Percentiles rank a stretch among this genome's conserved stretches.
phyloP scores from a whole-genome alignment of 2,113 vertebrate genomes.

The Anolis sagrei region DNA sequence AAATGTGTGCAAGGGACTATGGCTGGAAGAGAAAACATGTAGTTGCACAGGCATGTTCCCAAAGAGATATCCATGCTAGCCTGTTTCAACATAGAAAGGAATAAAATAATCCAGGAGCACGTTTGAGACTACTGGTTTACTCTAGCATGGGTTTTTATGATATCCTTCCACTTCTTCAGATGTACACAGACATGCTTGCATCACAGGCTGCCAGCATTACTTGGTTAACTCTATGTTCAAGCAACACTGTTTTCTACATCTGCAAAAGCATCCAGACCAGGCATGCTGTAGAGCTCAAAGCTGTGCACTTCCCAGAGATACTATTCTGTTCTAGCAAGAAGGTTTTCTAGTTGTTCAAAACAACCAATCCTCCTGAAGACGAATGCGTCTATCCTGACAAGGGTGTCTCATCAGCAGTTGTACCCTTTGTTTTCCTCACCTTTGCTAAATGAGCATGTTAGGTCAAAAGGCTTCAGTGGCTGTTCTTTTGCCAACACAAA shows the following conservation, averaged over 20 bases:
- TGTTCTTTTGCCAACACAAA: not conserved
- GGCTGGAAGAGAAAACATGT: not conserved
- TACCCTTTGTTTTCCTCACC: not conserved
- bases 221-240: not conserved
- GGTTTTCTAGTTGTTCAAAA: not conserved
- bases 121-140: not conserved
- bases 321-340: not conserved
- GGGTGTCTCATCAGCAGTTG: slow-evolving; percentile 5
- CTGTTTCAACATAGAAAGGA: not conserved
- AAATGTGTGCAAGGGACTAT: not conserved
- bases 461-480: not conserved
- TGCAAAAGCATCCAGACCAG: not conserved
- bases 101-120: too few relatives aligned
- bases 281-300: not conserved
- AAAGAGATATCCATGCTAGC: too few relatives aligned
- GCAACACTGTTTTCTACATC: not conserved
- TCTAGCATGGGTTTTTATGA: not conserved
- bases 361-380: not conserved
- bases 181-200: not conserved
- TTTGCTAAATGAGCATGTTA: slow-evolving; percentile 2
- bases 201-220: not conserved
- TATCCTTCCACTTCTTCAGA: not conserved
- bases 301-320: not conserved
- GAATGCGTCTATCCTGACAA: not conserved
- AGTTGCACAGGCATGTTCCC: too few relatives aligned